Conservation (phyloP, 2,113 vertebrate genomes). For the Strix uralensis region DNA sequence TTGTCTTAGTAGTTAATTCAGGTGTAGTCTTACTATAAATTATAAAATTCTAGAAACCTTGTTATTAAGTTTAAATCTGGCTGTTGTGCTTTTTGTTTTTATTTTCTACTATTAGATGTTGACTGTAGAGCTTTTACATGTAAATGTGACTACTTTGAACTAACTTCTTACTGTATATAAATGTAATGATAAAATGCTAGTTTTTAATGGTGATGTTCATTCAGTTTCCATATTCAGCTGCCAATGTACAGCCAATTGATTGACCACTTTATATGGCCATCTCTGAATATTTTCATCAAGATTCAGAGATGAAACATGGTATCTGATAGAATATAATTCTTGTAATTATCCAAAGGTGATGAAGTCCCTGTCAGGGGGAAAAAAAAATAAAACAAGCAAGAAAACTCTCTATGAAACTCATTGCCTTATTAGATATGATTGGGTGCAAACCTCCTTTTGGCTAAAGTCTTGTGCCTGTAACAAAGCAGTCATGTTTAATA, state of each 20-base stretch:
- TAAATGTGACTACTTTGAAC: not conserved
- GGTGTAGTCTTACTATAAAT: not conserved
- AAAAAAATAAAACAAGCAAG: not conserved
- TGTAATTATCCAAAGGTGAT: not conserved
- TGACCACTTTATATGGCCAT: not conserved
- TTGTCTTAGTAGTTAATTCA: not conserved
- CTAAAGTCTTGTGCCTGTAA: not conserved
- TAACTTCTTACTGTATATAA: not conserved
- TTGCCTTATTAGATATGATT: not conserved
- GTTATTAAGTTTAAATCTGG: not conserved
- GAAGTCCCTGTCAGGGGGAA: not conserved
- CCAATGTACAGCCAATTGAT: not conserved
- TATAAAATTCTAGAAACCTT: not conserved
- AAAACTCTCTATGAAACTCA: not conserved
- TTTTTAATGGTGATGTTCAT: not conserved
- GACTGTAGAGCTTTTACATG: not conserved
- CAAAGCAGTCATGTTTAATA: not conserved
- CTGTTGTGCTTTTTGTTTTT: not conserved
- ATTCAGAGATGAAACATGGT: not conserved
- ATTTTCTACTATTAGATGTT: not conserved
- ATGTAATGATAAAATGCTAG: not conserved
- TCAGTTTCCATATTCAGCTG: not conserved
- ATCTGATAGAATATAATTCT: not conserved
- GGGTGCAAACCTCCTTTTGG: not conserved
- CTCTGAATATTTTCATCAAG: not conserved